Evolutionary conservation across 2,888 invertebrate species (phyloP), one percentile per base, ranked within the genome.

Genomic region (Platypus cylindrus): DNA sequence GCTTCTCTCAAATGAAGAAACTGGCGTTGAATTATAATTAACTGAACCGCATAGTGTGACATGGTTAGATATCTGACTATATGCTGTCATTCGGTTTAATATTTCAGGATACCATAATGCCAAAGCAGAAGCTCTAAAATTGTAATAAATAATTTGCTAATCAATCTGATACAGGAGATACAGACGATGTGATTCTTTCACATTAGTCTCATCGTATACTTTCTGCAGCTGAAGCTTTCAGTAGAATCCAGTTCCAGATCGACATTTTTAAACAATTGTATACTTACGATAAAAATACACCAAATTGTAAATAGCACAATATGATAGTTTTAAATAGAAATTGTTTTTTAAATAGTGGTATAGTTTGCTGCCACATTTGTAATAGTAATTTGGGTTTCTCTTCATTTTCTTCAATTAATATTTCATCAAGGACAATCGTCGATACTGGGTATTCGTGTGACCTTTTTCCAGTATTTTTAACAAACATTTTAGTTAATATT

Each of bases 91-190:
- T 1, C 66, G 65, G 52, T 73, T 72, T 12, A 73, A 50, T 36
- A 73, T 71, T 13, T 69, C 64, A 1, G 73, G 73, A 43, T 70
- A 69, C 73, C 73, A 73, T 33, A 73, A 65, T 49, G 68, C 66
- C 48, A 71, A 65, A 0, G 71, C 69, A 26, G 70, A 68, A 0
- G 68, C 66, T 7, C 71, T 71, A 34, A 34, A 51, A 50, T 5
- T 9, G 11, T n/a, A n/a, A n/a, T n/a, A n/a, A n/a, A n/a, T n/a
- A n/a, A n/a, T n/a, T n/a, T n/a, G n/a, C n/a, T n/a, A n/a, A n/a
- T n/a, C n/a, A n/a, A n/a, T n/a, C n/a, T n/a, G n/a, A n/a, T n/a
- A n/a, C n/a, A n/a, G n/a, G n/a, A n/a, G n/a, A n/a, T n/a, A n/a
- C n/a, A n/a, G n/a, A n/a, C n/a, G n/a, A n/a, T n/a, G n/a, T n/a